These are phyloP conservation scores for Eubasilissa regina DNA, from an alignment of 1,140 invertebrate genomes.

Conservation along the genomic window DNA sequence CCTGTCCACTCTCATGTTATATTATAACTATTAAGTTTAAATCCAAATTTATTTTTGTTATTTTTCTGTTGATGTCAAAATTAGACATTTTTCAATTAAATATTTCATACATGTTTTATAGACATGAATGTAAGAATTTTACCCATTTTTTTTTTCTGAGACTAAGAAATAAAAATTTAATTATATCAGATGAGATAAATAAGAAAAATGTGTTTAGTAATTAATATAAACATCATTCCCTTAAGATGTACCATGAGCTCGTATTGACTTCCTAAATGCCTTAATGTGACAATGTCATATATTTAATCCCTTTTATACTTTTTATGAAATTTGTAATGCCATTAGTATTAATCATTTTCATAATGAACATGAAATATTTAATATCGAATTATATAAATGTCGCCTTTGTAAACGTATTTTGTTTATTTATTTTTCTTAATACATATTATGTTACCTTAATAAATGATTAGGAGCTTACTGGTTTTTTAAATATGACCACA, in stretches of 20 bases:
- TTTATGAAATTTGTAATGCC: constrained; percentile 3
- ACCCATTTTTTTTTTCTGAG: too few relatives aligned
- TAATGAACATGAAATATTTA: background rate
- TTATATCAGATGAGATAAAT: too few relatives aligned
- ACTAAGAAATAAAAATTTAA: too few relatives aligned
- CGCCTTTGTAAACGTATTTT: constrained; percentile 26
- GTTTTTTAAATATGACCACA: background rate
- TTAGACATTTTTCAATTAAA: too few relatives aligned
- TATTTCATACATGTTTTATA: too few relatives aligned
- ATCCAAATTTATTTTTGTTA: too few relatives aligned
- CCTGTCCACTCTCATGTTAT: too few relatives aligned
- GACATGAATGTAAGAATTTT: too few relatives aligned
- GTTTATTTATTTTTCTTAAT: background rate
- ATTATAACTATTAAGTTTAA: too few relatives aligned
- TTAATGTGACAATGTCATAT: constrained; percentile 21
- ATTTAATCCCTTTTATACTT: constrained; percentile 27
- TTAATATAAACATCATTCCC: constrained; percentile 2
- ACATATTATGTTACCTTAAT: constrained; percentile 7
- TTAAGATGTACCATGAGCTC: background rate
- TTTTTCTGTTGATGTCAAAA: too few relatives aligned
- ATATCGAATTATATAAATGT: constrained; percentile 22
- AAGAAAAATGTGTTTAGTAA: too few relatives aligned
- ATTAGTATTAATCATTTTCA: constrained; percentile 36
- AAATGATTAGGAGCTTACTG: constrained; percentile 10
- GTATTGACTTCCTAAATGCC: constrained; percentile 16